phyloP scores from a whole-genome alignment of 2,113 vertebrate species.

The Rhinichthys klamathensis region DNA sequence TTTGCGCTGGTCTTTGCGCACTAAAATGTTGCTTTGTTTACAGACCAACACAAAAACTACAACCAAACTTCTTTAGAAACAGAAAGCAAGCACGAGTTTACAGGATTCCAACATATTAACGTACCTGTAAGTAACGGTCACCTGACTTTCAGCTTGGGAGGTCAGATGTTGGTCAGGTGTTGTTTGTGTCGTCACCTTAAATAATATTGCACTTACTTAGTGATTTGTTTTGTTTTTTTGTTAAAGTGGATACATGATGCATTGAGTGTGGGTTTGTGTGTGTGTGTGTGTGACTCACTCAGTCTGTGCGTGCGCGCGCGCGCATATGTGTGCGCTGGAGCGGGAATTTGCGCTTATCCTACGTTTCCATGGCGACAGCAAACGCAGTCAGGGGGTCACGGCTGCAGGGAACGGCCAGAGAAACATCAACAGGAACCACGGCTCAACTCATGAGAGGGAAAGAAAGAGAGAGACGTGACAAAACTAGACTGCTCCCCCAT shows the following conservation, averaged over 20 bases:
- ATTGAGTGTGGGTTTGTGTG: background rate
- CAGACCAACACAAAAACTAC: background rate
- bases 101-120: background rate
- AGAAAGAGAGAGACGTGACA: conserved; percentile 19
- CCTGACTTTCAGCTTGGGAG: background rate
- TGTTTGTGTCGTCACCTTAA: background rate
- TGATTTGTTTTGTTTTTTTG: background rate
- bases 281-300: conserved; percentile 17
- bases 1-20: background rate
- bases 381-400: conserved; percentile 57
- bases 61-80: background rate
- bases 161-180: background rate
- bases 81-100: background rate
- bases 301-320: conserved; percentile 7
- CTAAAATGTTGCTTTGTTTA: background rate
- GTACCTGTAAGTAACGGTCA: background rate
- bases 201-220: background rate
- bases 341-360: conserved; percentile 42
- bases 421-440: conserved; percentile 55
- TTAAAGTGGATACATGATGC: background rate
- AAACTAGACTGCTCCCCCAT: conserved; percentile 6
- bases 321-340: background rate
- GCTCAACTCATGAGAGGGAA: background rate
- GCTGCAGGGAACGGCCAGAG: conserved; percentile 54
- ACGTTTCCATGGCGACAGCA: conserved; percentile 61